Evolutionary conservation across 2,113 vertebrate species (phyloP), one percentile per base, ranked within the genome.

Genomic region (Pollimyrus isidori): DNA sequence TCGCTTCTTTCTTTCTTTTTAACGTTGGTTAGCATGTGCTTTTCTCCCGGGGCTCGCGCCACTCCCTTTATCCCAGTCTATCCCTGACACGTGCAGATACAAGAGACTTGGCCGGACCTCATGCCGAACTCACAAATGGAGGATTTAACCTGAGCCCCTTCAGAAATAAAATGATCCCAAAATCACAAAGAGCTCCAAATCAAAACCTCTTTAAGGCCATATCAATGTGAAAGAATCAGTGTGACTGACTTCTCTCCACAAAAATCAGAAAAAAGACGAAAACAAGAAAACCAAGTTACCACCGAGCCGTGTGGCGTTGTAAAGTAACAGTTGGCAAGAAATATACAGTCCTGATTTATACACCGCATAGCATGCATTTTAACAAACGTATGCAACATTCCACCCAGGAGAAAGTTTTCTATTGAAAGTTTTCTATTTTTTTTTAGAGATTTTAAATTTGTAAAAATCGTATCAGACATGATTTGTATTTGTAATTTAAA

Each of bases 11-110:
- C 85, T 42, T 87, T 86, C 50, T 88, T 88, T 58, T 84, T 88
- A 89, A 56, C 89, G 76, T 62, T 45, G 91, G 90, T 92, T 83
- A 92, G 91, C 90, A 91, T 92, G 92, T 88, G 92, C 90, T 89
- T 90, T 87, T 90, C 91, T 92, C 90, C 89, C 89, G 65, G 89
- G 91, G 90, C 92, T 92, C 91, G 90, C 90, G 91, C 90, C 93
- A 48, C 69, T 86, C 69, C 88, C 90, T 91, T 93, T 93, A 90
- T 92, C 56, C 88, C 62, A 35, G 45, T 90, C 90, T 94, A 91
- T 93, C 91, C 91, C 58, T 92, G 94, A 95, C 95, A 95, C 89
- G 92, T 94, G 93, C 91, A 94, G 89, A 93, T 92, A 95, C 93
- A 94, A 92, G 92, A 90, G 84, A 80, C 69, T 90, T 92, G 93